Percentiles rank a stretch among this genome's conserved stretches.
phyloP scores from a whole-genome alignment of 2,888 invertebrate species.

The Rotaria macrura region DNA sequence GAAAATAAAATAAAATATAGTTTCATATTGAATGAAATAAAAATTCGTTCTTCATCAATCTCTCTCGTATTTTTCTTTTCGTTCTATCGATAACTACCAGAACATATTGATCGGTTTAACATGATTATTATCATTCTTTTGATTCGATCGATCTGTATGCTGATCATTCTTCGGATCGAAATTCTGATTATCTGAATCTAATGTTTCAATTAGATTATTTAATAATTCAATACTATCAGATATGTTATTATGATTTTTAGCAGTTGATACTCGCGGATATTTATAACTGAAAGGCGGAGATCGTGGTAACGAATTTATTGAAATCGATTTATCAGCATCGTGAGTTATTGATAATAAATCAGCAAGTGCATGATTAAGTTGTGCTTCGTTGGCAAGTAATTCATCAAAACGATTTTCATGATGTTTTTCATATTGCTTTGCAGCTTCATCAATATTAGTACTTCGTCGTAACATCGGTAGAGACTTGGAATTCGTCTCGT shows the following conservation, averaged over 20 bases:
- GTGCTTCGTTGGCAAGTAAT: neutral
- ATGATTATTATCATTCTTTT: neutral
- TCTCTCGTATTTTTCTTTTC: neutral
- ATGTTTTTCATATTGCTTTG: neutral
- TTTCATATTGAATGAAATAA: no score
- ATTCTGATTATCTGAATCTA: neutral
- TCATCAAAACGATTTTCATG: neutral
- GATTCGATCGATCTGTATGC: neutral
- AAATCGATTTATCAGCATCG: neutral
- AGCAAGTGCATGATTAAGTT: neutral
- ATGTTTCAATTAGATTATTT: neutral
- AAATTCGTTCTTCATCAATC: neutral
- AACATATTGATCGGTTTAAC: conserved; percentile 6
- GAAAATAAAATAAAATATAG: neutral
- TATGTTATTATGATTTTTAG: neutral
- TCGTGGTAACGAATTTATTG: neutral
- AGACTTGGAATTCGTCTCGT: neutral
- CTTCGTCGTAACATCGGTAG: neutral
- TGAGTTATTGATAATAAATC: neutral
- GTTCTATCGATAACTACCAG: neutral
- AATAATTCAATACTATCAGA: neutral
- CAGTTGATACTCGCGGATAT: no score
- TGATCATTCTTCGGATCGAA: neutral
- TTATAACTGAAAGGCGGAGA: neutral
- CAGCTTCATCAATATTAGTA: conserved; percentile 10